Conservation (phyloP, 1,140 invertebrate species). For the Saccostrea echinata region DNA sequence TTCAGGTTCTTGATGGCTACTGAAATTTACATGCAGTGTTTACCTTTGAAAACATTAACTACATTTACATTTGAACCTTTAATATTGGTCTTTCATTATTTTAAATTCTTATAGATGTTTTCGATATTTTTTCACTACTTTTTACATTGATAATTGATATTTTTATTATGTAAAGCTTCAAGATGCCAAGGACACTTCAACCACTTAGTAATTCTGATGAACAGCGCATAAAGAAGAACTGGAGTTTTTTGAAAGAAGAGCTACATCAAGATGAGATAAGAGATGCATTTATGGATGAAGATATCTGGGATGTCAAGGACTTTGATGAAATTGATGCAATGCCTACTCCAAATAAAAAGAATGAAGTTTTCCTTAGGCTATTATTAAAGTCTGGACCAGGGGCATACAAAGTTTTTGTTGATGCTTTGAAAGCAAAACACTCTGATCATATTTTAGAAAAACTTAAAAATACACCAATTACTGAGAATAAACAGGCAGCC, state of each 20-base stretch:
- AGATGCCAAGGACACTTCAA: background rate
- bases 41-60: too few relatives aligned
- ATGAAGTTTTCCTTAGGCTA: constrained; percentile 1
- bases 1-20: too few relatives aligned
- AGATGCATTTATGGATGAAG: background rate
- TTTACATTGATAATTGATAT: too few relatives aligned
- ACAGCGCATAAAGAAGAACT: constrained; percentile 9
- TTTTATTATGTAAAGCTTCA: background rate
- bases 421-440: background rate
- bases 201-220: background rate
- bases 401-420: constrained; percentile 4
- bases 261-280: background rate
- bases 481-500: background rate
- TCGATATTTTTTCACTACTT: too few relatives aligned
- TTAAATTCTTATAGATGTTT: too few relatives aligned
- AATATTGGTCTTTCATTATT: too few relatives aligned
- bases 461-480: background rate
- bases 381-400: background rate
- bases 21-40: too few relatives aligned
- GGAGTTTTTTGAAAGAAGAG: background rate
- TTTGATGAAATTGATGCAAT: background rate
- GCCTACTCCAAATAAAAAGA: background rate
- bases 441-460: constrained; percentile 3
- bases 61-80: too few relatives aligned
- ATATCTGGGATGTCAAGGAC: background rate